Conservation (phyloP, 1,140 invertebrate species). For the Rhizoglyphus robini region DNA sequence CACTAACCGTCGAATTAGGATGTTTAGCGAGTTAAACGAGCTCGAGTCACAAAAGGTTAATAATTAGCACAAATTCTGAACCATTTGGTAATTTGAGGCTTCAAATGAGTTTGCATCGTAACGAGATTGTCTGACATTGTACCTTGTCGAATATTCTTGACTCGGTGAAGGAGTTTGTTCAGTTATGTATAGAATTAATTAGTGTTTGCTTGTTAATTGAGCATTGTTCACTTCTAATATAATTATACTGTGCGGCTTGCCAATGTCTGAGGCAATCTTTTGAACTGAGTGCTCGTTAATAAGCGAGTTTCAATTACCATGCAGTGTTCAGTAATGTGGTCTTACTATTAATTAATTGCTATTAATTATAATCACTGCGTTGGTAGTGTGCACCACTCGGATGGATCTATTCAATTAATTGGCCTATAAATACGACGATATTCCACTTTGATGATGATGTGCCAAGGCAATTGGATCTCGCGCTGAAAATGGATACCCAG, state of each 20-base stretch:
- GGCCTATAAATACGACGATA: background rate
- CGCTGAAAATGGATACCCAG: background rate
- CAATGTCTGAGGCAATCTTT: too few species aligned
- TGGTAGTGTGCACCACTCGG: background rate
- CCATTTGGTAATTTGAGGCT: too few species aligned
- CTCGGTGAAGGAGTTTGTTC: background rate
- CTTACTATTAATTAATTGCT: background rate
- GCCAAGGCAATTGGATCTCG: background rate
- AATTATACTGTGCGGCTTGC: background rate
- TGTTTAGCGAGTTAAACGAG: too few species aligned
- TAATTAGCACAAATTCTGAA: too few species aligned
- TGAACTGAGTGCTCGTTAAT: too few species aligned
- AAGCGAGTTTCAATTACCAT: constrained; percentile 10
- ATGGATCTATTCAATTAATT: constrained; percentile 7
- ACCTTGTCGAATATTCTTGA: too few species aligned
- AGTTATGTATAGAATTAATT: background rate
- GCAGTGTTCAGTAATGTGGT: background rate
- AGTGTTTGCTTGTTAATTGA: constrained; percentile 6
- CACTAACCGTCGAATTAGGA: too few species aligned
- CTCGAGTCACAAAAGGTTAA: too few species aligned
- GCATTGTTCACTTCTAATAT: constrained; percentile 4
- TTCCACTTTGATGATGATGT: background rate
- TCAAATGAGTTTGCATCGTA: too few species aligned
- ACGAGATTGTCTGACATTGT: too few species aligned
- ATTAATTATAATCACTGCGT: background rate